Percentiles rank a stretch among this genome's conserved stretches.
These are phyloP conservation scores for Sakesphorus luctuosus DNA, from an alignment of 2,113 vertebrate genomes.

Conservation along the genomic window DNA sequence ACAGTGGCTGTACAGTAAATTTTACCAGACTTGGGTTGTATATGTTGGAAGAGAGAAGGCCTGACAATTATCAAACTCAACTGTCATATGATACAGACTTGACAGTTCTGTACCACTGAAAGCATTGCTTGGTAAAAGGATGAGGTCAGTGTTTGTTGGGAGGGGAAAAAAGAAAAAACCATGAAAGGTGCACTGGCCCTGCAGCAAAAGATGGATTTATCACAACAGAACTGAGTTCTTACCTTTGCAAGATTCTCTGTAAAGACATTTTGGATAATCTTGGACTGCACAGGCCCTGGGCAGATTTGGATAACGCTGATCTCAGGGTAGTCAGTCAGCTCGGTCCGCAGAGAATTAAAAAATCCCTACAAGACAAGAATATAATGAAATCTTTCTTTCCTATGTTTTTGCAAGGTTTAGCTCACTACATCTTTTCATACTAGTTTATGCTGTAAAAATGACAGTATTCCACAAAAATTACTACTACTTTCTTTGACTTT, in stretches of 20 bases:
- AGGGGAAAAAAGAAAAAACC: background rate
- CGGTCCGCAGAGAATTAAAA: slow-evolving; percentile 86
- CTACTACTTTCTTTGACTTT: background rate
- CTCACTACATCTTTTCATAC: background rate
- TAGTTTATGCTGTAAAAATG: background rate
- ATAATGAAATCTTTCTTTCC: background rate
- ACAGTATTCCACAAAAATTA: background rate
- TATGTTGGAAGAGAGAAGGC: background rate
- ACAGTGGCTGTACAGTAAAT: background rate
- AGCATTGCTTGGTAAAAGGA: background rate
- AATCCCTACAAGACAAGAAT: slow-evolving; percentile 81
- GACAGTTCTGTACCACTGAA: background rate
- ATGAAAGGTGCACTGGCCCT: background rate
- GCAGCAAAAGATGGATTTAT: background rate
- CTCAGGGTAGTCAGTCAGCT: slow-evolving; percentile 84
- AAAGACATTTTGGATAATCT: slow-evolving; percentile 88
- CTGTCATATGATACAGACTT: background rate
- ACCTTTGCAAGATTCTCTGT: slow-evolving; percentile 87
- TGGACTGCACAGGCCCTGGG: slow-evolving; percentile 91
- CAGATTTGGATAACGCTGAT: slow-evolving; percentile 87
- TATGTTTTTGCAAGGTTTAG: background rate
- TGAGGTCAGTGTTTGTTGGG: background rate
- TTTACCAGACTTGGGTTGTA: background rate
- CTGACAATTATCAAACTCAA: background rate
- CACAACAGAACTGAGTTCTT: background rate